Evolutionary conservation across 2,113 vertebrate species (phyloP), one percentile per base, ranked within the genome.

Genomic region (Rissa tridactyla): DNA sequence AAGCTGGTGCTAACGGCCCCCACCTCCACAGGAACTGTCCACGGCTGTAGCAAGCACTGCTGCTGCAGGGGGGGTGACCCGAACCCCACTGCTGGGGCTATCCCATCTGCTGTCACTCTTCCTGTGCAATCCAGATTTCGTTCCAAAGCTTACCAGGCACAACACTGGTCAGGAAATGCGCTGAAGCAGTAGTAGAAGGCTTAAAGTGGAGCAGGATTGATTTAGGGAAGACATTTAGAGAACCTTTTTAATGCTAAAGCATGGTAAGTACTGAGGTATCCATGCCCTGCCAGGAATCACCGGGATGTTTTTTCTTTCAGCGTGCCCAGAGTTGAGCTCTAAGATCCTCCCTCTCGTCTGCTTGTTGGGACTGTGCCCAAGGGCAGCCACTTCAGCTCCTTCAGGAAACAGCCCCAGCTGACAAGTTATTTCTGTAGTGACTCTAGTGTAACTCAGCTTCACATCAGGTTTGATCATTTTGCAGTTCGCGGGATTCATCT

Each of bases 361-460:
- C 26, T 54, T 54, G 40, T 22, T 49, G 49, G 44, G 29, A 68
- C 16, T 5, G 20, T 60, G 76, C 46, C 46, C 40, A 6, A 22
- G 44, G 60, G 25, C 82, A 64, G n/a, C 55, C 36, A 12, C 70
- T 51, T 32, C 36, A 44, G 13, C 78, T 88, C 27, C 30, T 19
- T 64, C 62, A 44, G 55, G 46, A 60, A 40, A 32, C 38, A n/a
- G 17, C 32, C 15, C 51, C 61, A 61, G 30, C 29, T 42, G 70
- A 23, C 21, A 34, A 25, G 20, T 47, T 58, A n/a, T 15, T 75
- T 58, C 51, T 0, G 0, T 10, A 57, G 49, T 0, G 1, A 36
- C 34, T 22, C 10, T 26, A 34, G 58, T 18, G 25, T 52, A 40
- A 40, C 71, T 82, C 64, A 29, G 6, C 57, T 57, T 65, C 51